Conservation (phyloP, 2,113 vertebrate genomes). For the Alouatta palliata region DNA sequence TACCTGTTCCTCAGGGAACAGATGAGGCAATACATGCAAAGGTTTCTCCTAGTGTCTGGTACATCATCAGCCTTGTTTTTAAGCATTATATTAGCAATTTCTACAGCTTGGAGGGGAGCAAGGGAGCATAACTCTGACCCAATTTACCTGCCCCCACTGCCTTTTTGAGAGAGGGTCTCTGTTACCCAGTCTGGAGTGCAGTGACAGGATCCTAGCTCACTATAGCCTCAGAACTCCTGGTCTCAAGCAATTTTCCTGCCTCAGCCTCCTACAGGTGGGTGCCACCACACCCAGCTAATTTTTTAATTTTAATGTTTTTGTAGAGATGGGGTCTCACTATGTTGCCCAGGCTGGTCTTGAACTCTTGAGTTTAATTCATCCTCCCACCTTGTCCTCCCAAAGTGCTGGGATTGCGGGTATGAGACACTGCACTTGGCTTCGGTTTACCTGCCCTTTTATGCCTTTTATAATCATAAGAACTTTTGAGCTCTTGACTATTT, state of each 20-base stretch:
- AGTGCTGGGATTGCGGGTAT: neutral
- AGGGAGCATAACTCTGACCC: neutral
- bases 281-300: neutral
- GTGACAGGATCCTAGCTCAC: neutral
- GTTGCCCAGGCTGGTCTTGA: neutral
- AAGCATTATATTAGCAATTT: neutral
- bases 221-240: neutral
- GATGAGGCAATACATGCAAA: fast-evolving
- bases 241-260: neutral
- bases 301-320: neutral
- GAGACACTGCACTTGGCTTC: neutral
- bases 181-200: neutral
- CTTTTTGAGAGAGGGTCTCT: neutral
- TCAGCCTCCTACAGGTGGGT: neutral
- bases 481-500: neutral
- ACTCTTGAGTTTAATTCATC: neutral
- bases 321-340: neutral
- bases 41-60: neutral
- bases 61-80: neutral
- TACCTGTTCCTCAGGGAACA: neutral
- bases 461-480: neutral
- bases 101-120: neutral
- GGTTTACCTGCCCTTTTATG: neutral
- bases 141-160: no score
- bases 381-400: neutral